phyloP scores from a whole-genome alignment of 2,888 invertebrate genomes.

The Chymomyza amoena region DNA sequence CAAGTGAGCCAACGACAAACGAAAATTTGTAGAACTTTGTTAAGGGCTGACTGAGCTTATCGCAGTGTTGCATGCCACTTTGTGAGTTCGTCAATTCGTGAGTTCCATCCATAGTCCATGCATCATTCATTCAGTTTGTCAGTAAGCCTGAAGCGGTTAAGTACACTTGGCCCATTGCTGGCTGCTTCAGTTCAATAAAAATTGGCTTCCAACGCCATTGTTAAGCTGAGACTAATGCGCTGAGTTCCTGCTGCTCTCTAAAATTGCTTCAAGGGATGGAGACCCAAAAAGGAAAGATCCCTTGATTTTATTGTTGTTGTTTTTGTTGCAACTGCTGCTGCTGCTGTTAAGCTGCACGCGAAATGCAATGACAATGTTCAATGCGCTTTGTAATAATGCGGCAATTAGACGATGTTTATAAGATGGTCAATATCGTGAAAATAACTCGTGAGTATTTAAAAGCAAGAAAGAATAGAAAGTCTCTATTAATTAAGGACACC shows the following conservation, averaged over 20 bases:
- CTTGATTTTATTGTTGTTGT: not conserved
- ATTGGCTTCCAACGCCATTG: constrained; percentile 62
- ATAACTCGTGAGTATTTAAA: no score
- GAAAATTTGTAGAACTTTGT: not conserved
- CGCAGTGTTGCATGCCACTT: not conserved
- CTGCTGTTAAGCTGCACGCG: constrained; percentile 9
- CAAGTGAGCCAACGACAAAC: not conserved
- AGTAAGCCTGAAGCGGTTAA: not conserved
- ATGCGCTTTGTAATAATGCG: constrained; percentile 58
- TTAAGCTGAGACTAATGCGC: constrained; percentile 61
- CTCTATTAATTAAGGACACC: no score
- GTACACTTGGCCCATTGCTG: constrained; percentile 1
- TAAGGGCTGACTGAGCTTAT: not conserved
- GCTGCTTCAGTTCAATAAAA: constrained; percentile 53
- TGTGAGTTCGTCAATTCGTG: not conserved
- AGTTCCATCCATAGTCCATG: not conserved
- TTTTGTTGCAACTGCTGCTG: not conserved
- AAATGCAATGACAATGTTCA: constrained; percentile 62
- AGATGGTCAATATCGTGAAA: not conserved
- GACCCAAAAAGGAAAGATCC: not conserved
- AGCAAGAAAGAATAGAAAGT: no score
- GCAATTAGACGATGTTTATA: constrained; percentile 8
- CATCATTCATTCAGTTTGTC: not conserved
- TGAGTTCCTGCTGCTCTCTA: constrained; percentile 30
- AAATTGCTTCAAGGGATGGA: constrained; percentile 48